Percentiles rank a stretch among this genome's conserved stretches.
These are phyloP conservation scores for fruit fly (Drosophila melanogaster) DNA, from an alignment of 1,140 invertebrate genomes.

Conservation along the genomic window Release_6_plus_ISO1_MT NT_037436.4:6796001-6796500, in stretches of 20 bases:
- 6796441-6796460: slow-evolving; percentile 65
- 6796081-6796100: slow-evolving; percentile 23
- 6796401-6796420: slow-evolving; percentile 26
- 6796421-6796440: slow-evolving; percentile 66
- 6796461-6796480: slow-evolving; percentile 32
- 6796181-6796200: slow-evolving; percentile 55
- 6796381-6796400: slow-evolving; percentile 59
- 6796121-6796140: slow-evolving; percentile 33
- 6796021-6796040: slow-evolving; percentile 46
- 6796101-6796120: slow-evolving; percentile 18
- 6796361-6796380: slow-evolving; percentile 77
- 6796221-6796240: slow-evolving; percentile 23
- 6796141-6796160: slow-evolving; percentile 28
- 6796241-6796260: slow-evolving; percentile 47
- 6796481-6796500: slow-evolving; percentile 39
- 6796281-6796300: slow-evolving; percentile 21
- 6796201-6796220: slow-evolving; percentile 19
- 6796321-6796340: slow-evolving; percentile 68
- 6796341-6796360: slow-evolving; percentile 55
- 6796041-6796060: slow-evolving; percentile 26
- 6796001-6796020: slow-evolving; percentile 69
- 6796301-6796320: slow-evolving; percentile 54
- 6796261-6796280: slow-evolving; percentile 53
- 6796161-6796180: slow-evolving; percentile 38
- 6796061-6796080: slow-evolving; percentile 37